These are phyloP conservation scores for Coluber constrictor DNA, from an alignment of 2,797 vertebrate species.

Conservation along the genomic window DNA sequence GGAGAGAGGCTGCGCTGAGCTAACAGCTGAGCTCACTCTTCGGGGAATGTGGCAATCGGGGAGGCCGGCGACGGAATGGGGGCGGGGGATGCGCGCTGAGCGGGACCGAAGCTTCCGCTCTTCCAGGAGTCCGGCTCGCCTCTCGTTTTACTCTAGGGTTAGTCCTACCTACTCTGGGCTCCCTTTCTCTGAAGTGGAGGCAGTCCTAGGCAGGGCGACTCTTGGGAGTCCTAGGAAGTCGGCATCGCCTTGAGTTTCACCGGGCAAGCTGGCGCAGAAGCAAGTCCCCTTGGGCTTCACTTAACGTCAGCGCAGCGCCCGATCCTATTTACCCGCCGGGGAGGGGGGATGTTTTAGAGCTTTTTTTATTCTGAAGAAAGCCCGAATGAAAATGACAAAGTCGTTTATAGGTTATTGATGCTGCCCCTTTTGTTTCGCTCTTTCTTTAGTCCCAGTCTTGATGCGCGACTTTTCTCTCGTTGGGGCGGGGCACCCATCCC, in stretches of 20 bases:
- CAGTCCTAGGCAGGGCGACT: not conserved
- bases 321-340: not conserved
- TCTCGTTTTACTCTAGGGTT: not conserved
- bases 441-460: not conserved
- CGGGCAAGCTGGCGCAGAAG: not conserved
- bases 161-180: not conserved
- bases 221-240: not conserved
- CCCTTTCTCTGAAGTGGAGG: not conserved
- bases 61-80: conserved; percentile 18
- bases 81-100: not conserved
- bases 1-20: conserved; percentile 52
- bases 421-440: not conserved
- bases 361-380: not conserved
- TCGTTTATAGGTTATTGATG: not conserved
- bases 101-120: not conserved
- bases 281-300: not conserved
- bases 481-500: too few relatives aligned
- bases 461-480: not conserved
- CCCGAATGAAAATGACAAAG: not conserved
- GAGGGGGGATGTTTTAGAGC: not conserved
- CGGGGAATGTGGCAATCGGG: conserved; percentile 59
- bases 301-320: not conserved
- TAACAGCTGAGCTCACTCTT: conserved; percentile 64
- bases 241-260: not conserved
- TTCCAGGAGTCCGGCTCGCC: not conserved